Percentiles rank a stretch among this genome's conserved stretches.
Evolutionary conservation across 2,113 vertebrate species (phyloP).

Genomic region (Cavia porcellus): DNA sequence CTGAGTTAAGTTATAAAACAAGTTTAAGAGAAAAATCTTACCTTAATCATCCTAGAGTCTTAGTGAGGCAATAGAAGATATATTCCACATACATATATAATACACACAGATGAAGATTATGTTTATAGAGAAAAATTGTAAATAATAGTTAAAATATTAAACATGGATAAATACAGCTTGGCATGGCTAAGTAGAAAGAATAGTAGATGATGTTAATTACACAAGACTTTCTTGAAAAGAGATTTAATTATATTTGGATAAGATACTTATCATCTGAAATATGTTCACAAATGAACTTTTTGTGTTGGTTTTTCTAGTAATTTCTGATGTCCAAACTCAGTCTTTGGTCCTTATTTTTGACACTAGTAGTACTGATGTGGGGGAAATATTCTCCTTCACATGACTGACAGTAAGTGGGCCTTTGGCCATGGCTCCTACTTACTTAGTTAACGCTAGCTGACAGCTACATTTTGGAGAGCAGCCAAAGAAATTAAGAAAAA

Average conservation of each 20-base stretch:
- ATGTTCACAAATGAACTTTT: not conserved
- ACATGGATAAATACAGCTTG: not conserved
- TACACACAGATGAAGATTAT: not conserved
- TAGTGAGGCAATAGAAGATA: not conserved
- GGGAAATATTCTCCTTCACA: conserved; percentile 52
- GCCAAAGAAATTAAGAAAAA: conserved; percentile 74
- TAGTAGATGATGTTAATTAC: not conserved
- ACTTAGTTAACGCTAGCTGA: conserved; percentile 79
- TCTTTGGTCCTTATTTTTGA: conserved; percentile 27
- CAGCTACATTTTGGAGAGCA: conserved; percentile 79
- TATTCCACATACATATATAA: not conserved
- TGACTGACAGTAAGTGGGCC: conserved; percentile 80
- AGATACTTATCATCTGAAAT: not conserved
- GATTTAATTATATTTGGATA: conserved; percentile 27
- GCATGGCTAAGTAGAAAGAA: not conserved
- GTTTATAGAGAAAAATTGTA: not conserved
- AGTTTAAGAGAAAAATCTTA: not conserved
- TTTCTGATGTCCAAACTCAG: conserved; percentile 21
- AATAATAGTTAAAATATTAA: not conserved
- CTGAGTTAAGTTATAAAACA: not conserved
- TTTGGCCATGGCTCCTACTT: conserved; percentile 76
- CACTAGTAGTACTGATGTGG: not conserved
- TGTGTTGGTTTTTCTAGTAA: not conserved
- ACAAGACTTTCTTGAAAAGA: not conserved
- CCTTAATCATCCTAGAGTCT: not conserved